Evolutionary conservation across 2,797 vertebrate genomes (phyloP).

Genomic region (Poecilia gillii): DNA sequence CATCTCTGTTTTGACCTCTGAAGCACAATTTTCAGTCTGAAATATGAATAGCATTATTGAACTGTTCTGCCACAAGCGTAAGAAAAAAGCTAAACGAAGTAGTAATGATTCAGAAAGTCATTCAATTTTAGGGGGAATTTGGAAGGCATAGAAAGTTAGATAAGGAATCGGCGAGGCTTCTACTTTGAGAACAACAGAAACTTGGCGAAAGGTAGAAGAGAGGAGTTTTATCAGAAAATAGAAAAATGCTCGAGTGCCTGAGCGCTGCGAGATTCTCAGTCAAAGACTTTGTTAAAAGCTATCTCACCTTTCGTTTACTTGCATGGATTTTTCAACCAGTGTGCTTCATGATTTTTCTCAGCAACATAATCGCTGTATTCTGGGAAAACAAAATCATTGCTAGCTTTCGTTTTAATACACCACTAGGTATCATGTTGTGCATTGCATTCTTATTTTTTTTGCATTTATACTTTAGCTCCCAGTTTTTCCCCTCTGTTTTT

Average conservation of each 20-base stretch:
- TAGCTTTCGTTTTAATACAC: background rate
- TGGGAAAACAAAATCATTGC: background rate
- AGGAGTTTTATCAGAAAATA: conserved; percentile 71
- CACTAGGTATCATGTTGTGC: background rate
- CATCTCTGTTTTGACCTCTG: conserved; percentile 19
- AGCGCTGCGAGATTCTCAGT: conserved; percentile 19
- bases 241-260: conserved; percentile 28
- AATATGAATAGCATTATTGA: background rate
- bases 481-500: background rate
- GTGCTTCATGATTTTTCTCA: conserved; percentile 27
- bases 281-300: conserved; percentile 31
- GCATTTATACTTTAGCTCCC: background rate
- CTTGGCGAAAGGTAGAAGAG: conserved; percentile 18
- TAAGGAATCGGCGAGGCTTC: conserved; percentile 57
- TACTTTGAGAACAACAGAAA: conserved; percentile 45
- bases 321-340: conserved; percentile 16
- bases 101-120: conserved; percentile 8
- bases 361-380: conserved; percentile 11
- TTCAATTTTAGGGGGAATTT: conserved; percentile 46
- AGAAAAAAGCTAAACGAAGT: background rate
- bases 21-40: conserved; percentile 8
- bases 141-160: conserved; percentile 54
- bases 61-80: conserved; percentile 1
- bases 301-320: conserved; percentile 12
- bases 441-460: background rate